phyloP scores from a whole-genome alignment of 2,888 invertebrate genomes.

The Julus scanicus region DNA sequence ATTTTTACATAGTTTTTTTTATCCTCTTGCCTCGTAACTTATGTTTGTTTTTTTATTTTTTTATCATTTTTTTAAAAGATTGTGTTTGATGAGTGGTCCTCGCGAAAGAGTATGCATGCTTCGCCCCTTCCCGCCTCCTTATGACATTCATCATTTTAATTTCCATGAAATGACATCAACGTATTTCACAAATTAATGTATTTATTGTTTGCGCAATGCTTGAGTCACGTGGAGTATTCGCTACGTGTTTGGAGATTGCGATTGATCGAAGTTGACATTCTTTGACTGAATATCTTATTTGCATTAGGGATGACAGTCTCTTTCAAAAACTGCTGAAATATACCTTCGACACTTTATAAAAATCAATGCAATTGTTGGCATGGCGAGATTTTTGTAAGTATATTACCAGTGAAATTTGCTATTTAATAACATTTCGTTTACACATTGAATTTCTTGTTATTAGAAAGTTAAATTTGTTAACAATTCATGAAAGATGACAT shows the following conservation, averaged over 20 bases:
- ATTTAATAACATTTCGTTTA: too few species aligned
- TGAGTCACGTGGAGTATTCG: neutral
- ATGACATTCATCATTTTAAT: neutral
- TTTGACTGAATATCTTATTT: neutral
- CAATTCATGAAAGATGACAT: too few species aligned
- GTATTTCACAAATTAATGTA: neutral
- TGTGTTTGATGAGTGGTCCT: neutral
- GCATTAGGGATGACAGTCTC: neutral
- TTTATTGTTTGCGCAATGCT: neutral
- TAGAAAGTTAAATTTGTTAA: too few species aligned
- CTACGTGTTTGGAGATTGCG: neutral
- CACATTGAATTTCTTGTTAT: too few species aligned
- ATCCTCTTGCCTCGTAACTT: neutral
- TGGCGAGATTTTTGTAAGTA: neutral
- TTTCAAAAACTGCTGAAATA: neutral
- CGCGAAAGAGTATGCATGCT: neutral
- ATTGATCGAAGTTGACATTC: neutral
- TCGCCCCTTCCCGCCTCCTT: neutral
- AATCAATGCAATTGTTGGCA: neutral
- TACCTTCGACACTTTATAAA: neutral
- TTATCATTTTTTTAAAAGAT: neutral
- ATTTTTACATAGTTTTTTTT: neutral
- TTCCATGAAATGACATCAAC: neutral
- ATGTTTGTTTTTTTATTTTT: neutral
- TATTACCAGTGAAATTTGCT: too few species aligned